Evolutionary conservation across 2,888 invertebrate species (phyloP).

Genomic region (Neoascia interrupta): DNA sequence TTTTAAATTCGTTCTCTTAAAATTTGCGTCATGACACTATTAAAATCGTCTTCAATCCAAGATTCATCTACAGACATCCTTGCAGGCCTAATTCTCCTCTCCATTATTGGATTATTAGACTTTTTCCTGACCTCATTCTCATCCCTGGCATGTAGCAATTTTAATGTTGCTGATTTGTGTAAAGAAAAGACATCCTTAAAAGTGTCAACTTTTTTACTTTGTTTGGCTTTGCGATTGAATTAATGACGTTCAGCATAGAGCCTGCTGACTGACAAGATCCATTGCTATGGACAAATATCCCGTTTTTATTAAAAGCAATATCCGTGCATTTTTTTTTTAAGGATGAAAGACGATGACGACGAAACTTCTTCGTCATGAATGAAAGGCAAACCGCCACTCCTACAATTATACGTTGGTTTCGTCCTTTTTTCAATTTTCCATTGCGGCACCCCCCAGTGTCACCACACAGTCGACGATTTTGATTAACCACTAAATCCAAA

Average conservation of each 20-base stretch:
- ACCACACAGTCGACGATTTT: conserved; percentile 48
- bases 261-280: conserved; percentile 16
- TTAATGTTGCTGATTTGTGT: background rate
- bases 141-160: too few relatives aligned
- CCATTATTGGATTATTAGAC: too few relatives aligned
- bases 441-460: conserved; percentile 42
- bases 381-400: background rate
- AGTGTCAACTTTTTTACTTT: conserved; percentile 4
- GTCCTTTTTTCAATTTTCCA: conserved; percentile 18
- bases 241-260: conserved; percentile 42
- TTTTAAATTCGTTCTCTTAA: too few relatives aligned
- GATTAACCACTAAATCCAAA: conserved; percentile 63
- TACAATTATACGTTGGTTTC: background rate
- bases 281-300: conserved; percentile 22
- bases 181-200: background rate
- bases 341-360: background rate
- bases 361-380: conserved; percentile 23
- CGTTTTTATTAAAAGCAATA: conserved; percentile 61
- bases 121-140: too few relatives aligned
- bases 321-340: conserved; percentile 28
- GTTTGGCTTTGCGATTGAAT: conserved; percentile 25
- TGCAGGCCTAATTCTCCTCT: too few relatives aligned
- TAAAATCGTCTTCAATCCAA: too few relatives aligned
- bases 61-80: too few relatives aligned
- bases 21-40: too few relatives aligned